Percentiles rank a stretch among this genome's conserved stretches.
These are phyloP conservation scores for Eretmochelys imbricata DNA, from an alignment of 2,113 vertebrate genomes.

Conservation along the genomic window DNA sequence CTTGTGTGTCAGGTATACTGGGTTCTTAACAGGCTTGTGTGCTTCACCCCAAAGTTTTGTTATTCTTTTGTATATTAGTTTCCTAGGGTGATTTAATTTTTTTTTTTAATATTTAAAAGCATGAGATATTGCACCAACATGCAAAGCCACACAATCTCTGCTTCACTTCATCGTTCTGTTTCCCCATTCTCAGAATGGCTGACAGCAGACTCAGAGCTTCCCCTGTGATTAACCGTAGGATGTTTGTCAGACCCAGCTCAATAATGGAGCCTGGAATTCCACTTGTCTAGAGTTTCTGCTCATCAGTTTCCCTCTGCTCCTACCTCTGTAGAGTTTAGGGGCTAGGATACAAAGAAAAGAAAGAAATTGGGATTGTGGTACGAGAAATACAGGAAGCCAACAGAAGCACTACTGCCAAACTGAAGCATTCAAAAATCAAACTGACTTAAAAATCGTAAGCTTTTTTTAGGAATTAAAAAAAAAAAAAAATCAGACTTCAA, in stretches of 20 bases:
- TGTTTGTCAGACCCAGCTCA: background rate
- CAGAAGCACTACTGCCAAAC: background rate
- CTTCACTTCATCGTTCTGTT: background rate
- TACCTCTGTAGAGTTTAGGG: background rate
- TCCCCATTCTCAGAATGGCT: background rate
- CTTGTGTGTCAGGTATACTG: background rate
- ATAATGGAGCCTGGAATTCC: background rate
- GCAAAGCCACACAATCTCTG: background rate
- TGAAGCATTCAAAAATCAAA: background rate
- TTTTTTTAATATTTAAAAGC: no score
- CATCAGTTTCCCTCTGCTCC: background rate
- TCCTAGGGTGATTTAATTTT: no score
- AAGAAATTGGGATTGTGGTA: background rate
- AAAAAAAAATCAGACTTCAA: background rate
- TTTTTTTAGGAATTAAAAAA: background rate
- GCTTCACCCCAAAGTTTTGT: no score
- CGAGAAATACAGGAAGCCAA: constrained; percentile 7
- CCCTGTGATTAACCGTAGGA: background rate
- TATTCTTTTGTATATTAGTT: no score
- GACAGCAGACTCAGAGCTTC: background rate
- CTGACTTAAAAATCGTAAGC: background rate
- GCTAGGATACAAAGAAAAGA: background rate
- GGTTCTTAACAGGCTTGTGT: background rate
- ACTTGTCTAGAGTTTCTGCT: background rate
- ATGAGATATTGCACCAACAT: background rate